A percentile compares a stretch with the other conserved stretches of the same genome.
phyloP scores from a whole-genome alignment of 2,888 invertebrate species.

The Heliconius sara region DNA sequence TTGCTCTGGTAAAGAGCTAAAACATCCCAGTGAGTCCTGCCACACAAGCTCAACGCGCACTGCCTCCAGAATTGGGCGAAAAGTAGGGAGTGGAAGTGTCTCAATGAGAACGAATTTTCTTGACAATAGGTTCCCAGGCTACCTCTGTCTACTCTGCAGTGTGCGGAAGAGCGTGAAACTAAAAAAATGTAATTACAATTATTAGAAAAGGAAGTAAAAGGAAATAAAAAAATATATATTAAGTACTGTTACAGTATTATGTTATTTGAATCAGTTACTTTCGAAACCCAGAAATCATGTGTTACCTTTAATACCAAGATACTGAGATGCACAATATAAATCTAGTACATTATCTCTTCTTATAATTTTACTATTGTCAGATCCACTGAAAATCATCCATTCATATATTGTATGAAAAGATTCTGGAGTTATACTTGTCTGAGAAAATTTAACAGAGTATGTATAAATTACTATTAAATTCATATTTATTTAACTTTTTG shows the following conservation, averaged over 20 bases:
- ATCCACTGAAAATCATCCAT: constrained; percentile 89
- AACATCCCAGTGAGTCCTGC: too few relatives aligned
- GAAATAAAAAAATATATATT: too few relatives aligned
- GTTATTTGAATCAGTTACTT: not conserved
- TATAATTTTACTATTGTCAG: constrained; percentile 86
- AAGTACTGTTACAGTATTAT: not conserved
- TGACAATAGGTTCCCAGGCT: too few relatives aligned
- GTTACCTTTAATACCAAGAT: constrained; percentile 87
- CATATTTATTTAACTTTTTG: not conserved
- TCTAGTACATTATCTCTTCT: constrained; percentile 88
- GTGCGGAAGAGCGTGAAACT: too few relatives aligned
- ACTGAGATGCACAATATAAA: constrained; percentile 88
- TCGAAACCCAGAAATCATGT: not conserved
- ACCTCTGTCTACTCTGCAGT: too few relatives aligned
- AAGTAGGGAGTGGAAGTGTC: too few relatives aligned
- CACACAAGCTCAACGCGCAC: too few relatives aligned
- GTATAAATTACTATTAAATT: not conserved
- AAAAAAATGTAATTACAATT: not conserved
- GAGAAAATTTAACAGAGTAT: constrained; percentile 41
- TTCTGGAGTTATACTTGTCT: constrained; percentile 77
- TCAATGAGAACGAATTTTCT: too few relatives aligned
- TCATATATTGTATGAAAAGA: constrained; percentile 90
- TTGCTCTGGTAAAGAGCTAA: too few relatives aligned
- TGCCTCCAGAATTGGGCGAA: too few relatives aligned
- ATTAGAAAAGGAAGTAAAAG: not conserved